Percentiles rank a stretch among this genome's conserved stretches.
These are phyloP conservation scores for Porites lobata DNA, from an alignment of 92 coral and sea anemone species.

Conservation along the genomic window DNA sequence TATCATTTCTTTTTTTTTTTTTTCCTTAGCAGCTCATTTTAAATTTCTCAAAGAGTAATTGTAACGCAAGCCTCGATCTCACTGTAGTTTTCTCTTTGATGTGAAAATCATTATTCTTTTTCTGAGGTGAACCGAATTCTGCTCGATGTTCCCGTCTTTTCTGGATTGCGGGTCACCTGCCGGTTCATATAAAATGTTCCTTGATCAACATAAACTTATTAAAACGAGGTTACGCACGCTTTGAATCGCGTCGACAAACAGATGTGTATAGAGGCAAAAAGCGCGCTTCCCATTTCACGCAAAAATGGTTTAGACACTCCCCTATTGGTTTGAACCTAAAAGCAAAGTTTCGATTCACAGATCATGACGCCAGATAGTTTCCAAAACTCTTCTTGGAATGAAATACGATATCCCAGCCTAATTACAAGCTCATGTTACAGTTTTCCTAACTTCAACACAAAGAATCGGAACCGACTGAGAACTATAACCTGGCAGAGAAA, in stretches of 20 bases:
- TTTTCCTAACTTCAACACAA: too few relatives aligned
- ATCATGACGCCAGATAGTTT: too few relatives aligned
- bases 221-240: background rate
- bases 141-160: background rate
- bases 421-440: too few relatives aligned
- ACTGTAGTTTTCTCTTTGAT: background rate
- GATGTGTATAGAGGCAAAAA: background rate
- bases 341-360: too few relatives aligned
- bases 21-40: slow-evolving; percentile 1
- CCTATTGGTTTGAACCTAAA: too few relatives aligned
- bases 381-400: too few relatives aligned
- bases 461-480: too few relatives aligned
- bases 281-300: background rate
- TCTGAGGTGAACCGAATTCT: background rate
- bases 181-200: background rate
- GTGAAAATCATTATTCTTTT: background rate
- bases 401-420: too few relatives aligned
- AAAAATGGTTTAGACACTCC: too few relatives aligned
- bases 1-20: background rate
- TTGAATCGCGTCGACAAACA: background rate
- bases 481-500: too few relatives aligned
- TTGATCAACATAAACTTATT: background rate
- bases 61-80: background rate
- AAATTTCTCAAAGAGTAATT: background rate
- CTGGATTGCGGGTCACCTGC: background rate